phyloP scores from a whole-genome alignment of 2,113 vertebrate species.

The Electrona antarctica region DNA sequence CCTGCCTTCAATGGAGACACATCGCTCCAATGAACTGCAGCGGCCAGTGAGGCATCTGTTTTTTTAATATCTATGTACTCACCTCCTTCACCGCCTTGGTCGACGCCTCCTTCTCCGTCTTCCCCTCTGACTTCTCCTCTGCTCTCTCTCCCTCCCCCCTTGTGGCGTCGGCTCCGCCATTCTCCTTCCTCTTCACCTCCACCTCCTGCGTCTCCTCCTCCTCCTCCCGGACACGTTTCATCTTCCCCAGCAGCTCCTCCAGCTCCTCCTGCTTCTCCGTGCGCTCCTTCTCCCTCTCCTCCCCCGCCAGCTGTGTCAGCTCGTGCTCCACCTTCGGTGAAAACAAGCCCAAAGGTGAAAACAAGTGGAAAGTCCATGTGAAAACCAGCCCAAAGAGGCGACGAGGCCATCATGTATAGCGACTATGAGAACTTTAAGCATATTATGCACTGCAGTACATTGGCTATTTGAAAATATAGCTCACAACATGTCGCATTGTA shows the following conservation, averaged over 20 bases:
- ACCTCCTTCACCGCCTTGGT: constrained; percentile 16
- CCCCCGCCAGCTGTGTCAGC: constrained; percentile 58
- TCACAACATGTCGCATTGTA: no score
- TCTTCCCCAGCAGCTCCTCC: constrained; percentile 68
- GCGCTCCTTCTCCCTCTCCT: constrained; percentile 61
- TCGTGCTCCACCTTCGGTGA: constrained; percentile 68
- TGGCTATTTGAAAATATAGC: no score
- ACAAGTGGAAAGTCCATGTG: no score
- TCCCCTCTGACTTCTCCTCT: constrained; percentile 27
- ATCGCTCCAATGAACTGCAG: no score
- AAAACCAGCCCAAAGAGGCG: no score
- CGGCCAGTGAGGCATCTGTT: no score
- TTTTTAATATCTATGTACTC: no score
- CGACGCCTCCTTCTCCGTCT: constrained; percentile 3
- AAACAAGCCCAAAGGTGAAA: no score
- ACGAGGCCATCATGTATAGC: no score
- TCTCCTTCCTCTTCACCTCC: constrained; percentile 4
- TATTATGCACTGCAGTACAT: no score
- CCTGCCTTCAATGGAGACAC: no score
- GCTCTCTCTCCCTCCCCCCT: constrained; percentile 26
- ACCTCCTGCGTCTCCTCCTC: constrained; percentile 34
- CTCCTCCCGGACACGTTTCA: constrained; percentile 64
- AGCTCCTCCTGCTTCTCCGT: constrained; percentile 70
- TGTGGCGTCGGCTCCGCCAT: constrained; percentile 13
- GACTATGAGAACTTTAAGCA: no score